Evolutionary conservation across 2,888 invertebrate species (phyloP).

Genomic region (Sepioteuthis lessoniana): DNA sequence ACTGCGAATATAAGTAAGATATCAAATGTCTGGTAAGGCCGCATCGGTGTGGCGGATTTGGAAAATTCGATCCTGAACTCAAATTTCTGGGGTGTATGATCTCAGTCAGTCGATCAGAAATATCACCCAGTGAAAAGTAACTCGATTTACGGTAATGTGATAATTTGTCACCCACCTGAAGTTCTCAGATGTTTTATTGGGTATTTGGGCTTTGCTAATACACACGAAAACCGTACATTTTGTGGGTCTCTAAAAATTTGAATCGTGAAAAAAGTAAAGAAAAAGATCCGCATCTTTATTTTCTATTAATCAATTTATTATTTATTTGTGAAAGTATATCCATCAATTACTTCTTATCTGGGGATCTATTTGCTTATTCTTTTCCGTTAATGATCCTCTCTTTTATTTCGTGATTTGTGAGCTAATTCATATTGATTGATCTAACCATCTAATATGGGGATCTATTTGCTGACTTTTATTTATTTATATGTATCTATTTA

Average conservation of each 20-base stretch:
- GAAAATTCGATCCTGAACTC: not conserved
- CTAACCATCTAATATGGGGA: too few species aligned
- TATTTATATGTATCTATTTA: too few species aligned
- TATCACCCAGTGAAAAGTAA: not conserved
- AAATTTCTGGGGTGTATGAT: not conserved
- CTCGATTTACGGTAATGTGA: not conserved
- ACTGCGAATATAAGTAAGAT: not conserved
- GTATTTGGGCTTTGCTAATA: not conserved
- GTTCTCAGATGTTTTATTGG: not conserved
- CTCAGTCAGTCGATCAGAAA: slow-evolving; percentile 16
- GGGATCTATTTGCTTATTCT: too few species aligned
- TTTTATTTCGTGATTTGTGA: too few species aligned
- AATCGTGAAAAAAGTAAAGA: not conserved
- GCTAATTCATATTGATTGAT: too few species aligned
- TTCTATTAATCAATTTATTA: too few species aligned
- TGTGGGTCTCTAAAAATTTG: not conserved
- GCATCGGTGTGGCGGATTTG: not conserved
- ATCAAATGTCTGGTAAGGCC: too few species aligned
- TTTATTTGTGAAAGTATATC: too few species aligned
- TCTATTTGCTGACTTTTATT: too few species aligned
- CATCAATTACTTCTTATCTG: too few species aligned
- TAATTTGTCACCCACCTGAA: slow-evolving; percentile 23
- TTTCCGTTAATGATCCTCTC: too few species aligned
- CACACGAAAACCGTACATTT: not conserved
- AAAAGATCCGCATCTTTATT: not conserved